A percentile compares a stretch with the other conserved stretches of the same genome.
These are phyloP conservation scores for Xestia xanthographa DNA, from an alignment of 2,888 invertebrate genomes.

Conservation along the genomic window DNA sequence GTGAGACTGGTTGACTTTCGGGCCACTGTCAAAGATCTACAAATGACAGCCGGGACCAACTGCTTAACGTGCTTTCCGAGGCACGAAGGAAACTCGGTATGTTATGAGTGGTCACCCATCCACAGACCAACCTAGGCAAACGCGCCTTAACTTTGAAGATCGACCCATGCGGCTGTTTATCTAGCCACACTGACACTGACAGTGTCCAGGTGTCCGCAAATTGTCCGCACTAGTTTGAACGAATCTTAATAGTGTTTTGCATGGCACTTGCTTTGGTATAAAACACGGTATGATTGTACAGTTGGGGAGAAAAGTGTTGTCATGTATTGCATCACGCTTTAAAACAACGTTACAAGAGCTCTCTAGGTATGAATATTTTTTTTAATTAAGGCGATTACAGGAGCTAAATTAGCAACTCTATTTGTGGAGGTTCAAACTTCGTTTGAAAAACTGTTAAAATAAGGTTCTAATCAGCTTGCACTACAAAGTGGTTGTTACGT, in stretches of 20 bases:
- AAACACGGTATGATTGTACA: slow-evolving; percentile 13
- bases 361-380: background rate
- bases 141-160: background rate
- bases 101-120: background rate
- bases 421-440: too few species aligned
- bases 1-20: background rate
- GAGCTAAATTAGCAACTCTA: too few species aligned
- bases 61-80: background rate
- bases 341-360: slow-evolving; percentile 13
- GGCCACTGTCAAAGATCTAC: background rate
- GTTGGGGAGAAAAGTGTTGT: slow-evolving; percentile 2
- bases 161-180: background rate
- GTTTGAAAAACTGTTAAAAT: too few species aligned
- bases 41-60: background rate
- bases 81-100: background rate
- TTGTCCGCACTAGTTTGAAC: background rate
- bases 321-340: slow-evolving; percentile 38
- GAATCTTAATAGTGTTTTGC: slow-evolving; percentile 18
- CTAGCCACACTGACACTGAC: background rate
- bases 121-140: background rate
- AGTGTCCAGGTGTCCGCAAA: background rate
- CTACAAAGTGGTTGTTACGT: too few species aligned
- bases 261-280: slow-evolving; percentile 29
- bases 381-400: too few species aligned
- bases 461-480: too few species aligned